These are phyloP conservation scores for Spongilla lacustris DNA, from an alignment of 37 sponge, comb jelly and placozoan species.

Conservation along the genomic window DNA sequence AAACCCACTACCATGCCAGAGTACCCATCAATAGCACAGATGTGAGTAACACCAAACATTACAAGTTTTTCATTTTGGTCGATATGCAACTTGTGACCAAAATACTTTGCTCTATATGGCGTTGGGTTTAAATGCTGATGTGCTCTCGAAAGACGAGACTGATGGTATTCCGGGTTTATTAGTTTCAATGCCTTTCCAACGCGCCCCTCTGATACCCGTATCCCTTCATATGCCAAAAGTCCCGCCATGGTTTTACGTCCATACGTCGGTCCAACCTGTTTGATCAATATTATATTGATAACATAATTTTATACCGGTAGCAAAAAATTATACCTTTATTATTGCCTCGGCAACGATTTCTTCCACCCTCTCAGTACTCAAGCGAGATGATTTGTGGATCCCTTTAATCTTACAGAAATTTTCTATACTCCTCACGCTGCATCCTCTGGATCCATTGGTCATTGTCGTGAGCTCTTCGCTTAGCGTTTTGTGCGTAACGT, in stretches of 20 bases:
- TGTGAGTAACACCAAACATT: constrained; percentile 70
- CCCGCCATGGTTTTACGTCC: constrained; percentile 65
- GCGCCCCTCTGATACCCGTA: constrained; percentile 24
- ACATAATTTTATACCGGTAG: not conserved
- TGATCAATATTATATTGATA: not conserved
- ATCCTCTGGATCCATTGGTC: too few relatives aligned
- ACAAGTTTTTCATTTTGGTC: constrained; percentile 78
- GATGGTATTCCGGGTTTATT: constrained; percentile 39
- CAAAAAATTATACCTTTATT: not conserved
- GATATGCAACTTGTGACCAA: constrained; percentile 73
- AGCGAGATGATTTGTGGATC: too few relatives aligned
- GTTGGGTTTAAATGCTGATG: constrained; percentile 26
- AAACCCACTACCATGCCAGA: constrained; percentile 59
- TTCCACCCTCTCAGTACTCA: not conserved
- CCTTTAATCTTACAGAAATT: too few relatives aligned
- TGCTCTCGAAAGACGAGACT: constrained; percentile 17
- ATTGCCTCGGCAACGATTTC: not conserved
- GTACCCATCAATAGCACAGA: constrained; percentile 62
- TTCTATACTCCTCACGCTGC: too few relatives aligned
- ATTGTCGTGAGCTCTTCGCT: too few relatives aligned
- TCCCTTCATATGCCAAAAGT: constrained; percentile 29
- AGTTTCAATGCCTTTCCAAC: constrained; percentile 36
- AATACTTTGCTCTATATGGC: constrained; percentile 11
- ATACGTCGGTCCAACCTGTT: constrained; percentile 56
- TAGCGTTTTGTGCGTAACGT: too few relatives aligned